phyloP scores from a whole-genome alignment of 2,888 invertebrate species.

The Auanema freiburgensis region DNA sequence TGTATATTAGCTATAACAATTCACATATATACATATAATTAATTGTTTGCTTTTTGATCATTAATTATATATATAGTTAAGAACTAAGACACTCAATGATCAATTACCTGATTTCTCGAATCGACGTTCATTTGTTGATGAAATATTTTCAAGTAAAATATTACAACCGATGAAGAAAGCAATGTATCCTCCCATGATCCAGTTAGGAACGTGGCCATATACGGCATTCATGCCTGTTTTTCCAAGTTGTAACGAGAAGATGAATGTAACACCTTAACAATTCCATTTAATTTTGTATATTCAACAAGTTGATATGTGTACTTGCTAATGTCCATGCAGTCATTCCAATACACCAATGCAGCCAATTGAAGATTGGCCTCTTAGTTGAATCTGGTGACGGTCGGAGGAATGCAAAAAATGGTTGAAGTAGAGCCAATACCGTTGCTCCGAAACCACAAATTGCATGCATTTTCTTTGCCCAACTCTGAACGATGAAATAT shows the following conservation, averaged over 20 bases:
- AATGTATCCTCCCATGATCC: constrained; percentile 49
- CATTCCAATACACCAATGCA: constrained; percentile 50
- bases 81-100: too few species aligned
- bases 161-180: constrained; percentile 42
- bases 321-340: constrained; percentile 47
- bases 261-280: constrained; percentile 36
- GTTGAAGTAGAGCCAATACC: constrained; percentile 36
- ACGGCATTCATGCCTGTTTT: constrained; percentile 44
- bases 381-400: constrained; percentile 39
- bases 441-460: constrained; percentile 41
- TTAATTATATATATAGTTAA: too few species aligned
- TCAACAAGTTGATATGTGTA: constrained; percentile 5
- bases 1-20: constrained; percentile 27
- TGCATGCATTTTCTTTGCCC: constrained; percentile 36
- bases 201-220: constrained; percentile 45
- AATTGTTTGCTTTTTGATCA: neutral
- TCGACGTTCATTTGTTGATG: neutral
- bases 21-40: neutral
- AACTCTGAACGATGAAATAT: constrained; percentile 21
- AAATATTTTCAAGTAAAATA: constrained; percentile 38
- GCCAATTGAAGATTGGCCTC: constrained; percentile 48
- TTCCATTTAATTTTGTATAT: too few species aligned
- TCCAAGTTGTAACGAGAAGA: constrained; percentile 44
- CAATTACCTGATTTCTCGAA: too few species aligned
- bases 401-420: constrained; percentile 39